phyloP scores from a whole-genome alignment of 2,888 invertebrate species.

The Brenthis daphne region DNA sequence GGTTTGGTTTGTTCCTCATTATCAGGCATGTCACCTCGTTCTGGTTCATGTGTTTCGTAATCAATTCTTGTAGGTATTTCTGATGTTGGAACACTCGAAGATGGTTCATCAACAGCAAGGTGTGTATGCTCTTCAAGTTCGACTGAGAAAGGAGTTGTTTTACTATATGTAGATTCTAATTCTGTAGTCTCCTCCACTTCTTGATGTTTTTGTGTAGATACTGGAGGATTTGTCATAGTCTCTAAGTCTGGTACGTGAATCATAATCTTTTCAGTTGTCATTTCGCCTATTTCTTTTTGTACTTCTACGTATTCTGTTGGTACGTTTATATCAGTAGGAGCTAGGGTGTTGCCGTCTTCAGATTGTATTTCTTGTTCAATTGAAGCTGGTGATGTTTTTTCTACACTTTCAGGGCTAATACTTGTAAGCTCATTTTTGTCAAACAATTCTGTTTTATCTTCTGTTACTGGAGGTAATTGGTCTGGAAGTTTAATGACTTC shows the following conservation, averaged over 20 bases:
- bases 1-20: constrained; percentile 40
- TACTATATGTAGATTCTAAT: constrained; percentile 33
- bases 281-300: constrained; percentile 13
- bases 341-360: constrained; percentile 1
- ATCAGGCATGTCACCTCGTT: constrained; percentile 44
- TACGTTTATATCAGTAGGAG: constrained; percentile 7
- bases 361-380: constrained; percentile 8
- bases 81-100: constrained; percentile 43
- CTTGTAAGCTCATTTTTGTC: neutral
- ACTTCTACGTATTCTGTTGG: constrained; percentile 6
- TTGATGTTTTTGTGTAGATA: constrained; percentile 25
- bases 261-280: neutral
- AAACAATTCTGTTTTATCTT: constrained; percentile 5
- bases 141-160: constrained; percentile 57
- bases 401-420: neutral
- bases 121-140: constrained; percentile 66
- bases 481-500: constrained; percentile 12
- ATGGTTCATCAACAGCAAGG: constrained; percentile 46
- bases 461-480: neutral
- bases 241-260: neutral
- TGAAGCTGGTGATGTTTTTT: neutral
- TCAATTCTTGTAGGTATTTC: constrained; percentile 38
- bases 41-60: constrained; percentile 40
- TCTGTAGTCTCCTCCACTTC: constrained; percentile 34
- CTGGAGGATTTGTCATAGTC: constrained; percentile 5